These are phyloP conservation scores for Trichogramma evanescens DNA, from an alignment of 2,888 invertebrate species.

Conservation along the genomic window DNA sequence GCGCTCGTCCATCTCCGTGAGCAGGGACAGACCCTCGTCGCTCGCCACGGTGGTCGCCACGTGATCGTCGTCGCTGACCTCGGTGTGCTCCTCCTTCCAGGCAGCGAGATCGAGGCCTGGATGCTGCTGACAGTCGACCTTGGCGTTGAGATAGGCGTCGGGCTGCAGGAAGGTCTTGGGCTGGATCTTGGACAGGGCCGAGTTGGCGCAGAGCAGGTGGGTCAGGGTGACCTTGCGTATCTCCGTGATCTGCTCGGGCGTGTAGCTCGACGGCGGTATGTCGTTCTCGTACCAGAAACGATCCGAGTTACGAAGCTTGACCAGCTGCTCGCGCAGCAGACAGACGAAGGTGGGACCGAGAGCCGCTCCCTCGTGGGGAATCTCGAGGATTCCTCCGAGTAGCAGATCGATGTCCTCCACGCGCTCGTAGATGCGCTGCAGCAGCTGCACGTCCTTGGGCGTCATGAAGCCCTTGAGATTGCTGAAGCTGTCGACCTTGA, in stretches of 20 bases:
- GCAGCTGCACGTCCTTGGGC: constrained; percentile 24
- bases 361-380: constrained; percentile 69
- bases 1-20: constrained; percentile 64
- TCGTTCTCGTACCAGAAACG: constrained; percentile 96
- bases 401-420: constrained; percentile 78
- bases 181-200: constrained; percentile 66
- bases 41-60: background rate
- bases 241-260: constrained; percentile 69
- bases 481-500: constrained; percentile 31
- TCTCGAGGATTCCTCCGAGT: constrained; percentile 76
- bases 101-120: constrained; percentile 60
- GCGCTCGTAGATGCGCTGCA: constrained; percentile 47
- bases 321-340: constrained; percentile 75
- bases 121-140: constrained; percentile 67
- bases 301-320: constrained; percentile 75
- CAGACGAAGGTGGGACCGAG: constrained; percentile 88
- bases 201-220: constrained; percentile 71
- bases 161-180: constrained; percentile 78
- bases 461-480: constrained; percentile 31
- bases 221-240: constrained; percentile 74
- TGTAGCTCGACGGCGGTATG: constrained; percentile 77
- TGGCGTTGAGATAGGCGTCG: constrained; percentile 74
- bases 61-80: constrained; percentile 38
- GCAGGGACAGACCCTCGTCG: constrained; percentile 29
- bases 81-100: constrained; percentile 58